Evolutionary conservation across 1,140 invertebrate species (phyloP), one percentile per base, ranked within the genome.

Genomic region (Branchinecta lindahli): DNA sequence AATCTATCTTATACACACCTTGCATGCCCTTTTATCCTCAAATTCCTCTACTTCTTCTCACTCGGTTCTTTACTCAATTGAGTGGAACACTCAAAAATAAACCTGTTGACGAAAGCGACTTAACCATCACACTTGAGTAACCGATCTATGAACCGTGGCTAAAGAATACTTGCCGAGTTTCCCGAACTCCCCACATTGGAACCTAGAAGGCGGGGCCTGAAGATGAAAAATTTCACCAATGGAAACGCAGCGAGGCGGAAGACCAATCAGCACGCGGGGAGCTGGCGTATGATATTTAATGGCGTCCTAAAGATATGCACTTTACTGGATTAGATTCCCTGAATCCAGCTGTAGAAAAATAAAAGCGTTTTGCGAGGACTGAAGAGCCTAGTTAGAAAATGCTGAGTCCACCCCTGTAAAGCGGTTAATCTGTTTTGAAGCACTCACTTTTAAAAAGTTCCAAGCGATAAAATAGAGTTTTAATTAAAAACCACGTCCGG

Each of bases 111-210:
- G 18, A 61, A 61, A 61, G 12, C 52, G 52, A 61, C 52, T 61
- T 61, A 61, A 61, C 52, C 18, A 61, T 61, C 52, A 61, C 52
- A 61, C 52, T 61, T 61, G 52, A 61, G 52, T 61, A 61, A 61
- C 52, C 52, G 52, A 61, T 61, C 52, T 61, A 61, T 61, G 52
- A 61, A 61, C 52, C 52, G 52, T 61, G 6, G 52, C 52, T 61
- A 61, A 61, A 61, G 52, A 61, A 61, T 61, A 61, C 12, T 61
- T 61, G 12, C 52, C 52, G 52, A 61, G 52, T 61, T 61, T 61
- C 52, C 12, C 18, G 52, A 61, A 61, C 18, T 20, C 18, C 18
- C 52, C 52, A 20, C 12, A 12, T 15, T 20, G 12, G 52, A 61
- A 61, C 12, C 52, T 15, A 20, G 12, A 4, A 20, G 52, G 52